Evolutionary conservation across 2,888 invertebrate species (phyloP), one percentile per base, ranked within the genome.

Genomic region (Drepana falcataria): DNA sequence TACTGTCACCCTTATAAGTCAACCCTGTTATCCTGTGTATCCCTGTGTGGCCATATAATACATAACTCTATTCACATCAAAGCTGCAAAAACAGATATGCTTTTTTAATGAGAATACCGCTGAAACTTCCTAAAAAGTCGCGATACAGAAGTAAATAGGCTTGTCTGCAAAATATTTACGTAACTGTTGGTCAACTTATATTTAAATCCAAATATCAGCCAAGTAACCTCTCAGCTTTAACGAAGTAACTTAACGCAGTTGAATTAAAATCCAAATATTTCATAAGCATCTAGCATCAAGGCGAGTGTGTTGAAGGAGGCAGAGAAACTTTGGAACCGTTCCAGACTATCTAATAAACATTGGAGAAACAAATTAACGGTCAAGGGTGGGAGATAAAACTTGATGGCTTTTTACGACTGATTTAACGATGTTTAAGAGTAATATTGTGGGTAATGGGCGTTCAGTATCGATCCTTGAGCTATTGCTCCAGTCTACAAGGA

Each of bases 201-300:
- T 21, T 21, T 21, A 56, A 51, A 60, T 59, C 65, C 71, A 76
- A 78, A 78, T 69, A 76, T 71, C 76, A 76, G 83, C 86, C 85
- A 85, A 88, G 85, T 81, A 81, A 77, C 85, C 85, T 78, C 87
- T 87, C 69, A 69, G 74, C 73, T 69, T 81, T 88, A 88, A 89
- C 84, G 87, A 90, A 85, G 81, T 79, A 72, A 63, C 61, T 73
- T 72, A 73, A 75, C 73, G 76, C 77, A 79, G 81, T 77, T 77
- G 77, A 81, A 82, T 80, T 84, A 83, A 87, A 87, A 84, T 75
- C 75, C 66, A 84, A 82, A 85, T 77, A 83, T 81, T 89, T 87
- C 85, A 87, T 77, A 83, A 88, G 75, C 84, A 81, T 81, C 77
- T 77, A 61, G 80, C 77, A 82, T 86, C 86, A 87, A 86, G 87